Evolutionary conservation across 2,888 invertebrate genomes (phyloP).

Genomic region (Quadroppia sp.): DNA sequence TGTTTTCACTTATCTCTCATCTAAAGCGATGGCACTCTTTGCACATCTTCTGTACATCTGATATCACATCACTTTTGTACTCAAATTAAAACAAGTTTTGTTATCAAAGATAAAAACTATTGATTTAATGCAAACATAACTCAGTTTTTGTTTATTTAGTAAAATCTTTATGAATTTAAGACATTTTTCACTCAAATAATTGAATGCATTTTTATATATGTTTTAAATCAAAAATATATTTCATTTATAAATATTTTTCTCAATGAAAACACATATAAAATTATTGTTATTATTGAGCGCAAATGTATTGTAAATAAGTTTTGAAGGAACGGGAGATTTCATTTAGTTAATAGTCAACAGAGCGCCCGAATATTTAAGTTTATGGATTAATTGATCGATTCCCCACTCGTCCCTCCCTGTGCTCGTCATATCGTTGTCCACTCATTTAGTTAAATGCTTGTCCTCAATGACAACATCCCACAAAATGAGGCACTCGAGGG

Average conservation of each 20-base stretch:
- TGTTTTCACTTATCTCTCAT: not conserved
- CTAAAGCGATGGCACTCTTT: not conserved
- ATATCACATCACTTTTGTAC: conserved; percentile 4
- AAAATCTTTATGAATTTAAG: no score
- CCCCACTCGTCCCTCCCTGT: not conserved
- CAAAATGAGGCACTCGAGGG: conserved; percentile 28
- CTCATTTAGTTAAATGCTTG: conserved; percentile 26
- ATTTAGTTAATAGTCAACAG: conserved; percentile 11
- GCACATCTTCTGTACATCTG: not conserved
- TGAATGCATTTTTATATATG: not conserved
- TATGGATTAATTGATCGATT: conserved; percentile 6
- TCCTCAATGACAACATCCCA: conserved; percentile 17
- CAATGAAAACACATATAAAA: no score
- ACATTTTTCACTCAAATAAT: no score
- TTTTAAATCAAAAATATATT: no score
- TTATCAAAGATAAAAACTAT: not conserved
- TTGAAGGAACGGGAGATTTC: no score
- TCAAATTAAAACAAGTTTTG: not conserved
- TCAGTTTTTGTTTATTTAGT: not conserved
- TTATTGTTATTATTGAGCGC: conserved; percentile 2
- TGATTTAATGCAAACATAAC: not conserved
- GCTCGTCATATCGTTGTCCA: conserved; percentile 26
- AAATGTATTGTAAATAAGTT: no score
- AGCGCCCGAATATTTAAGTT: not conserved
- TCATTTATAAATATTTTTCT: no score